These are phyloP conservation scores for Amiota minor DNA, from an alignment of 2,888 invertebrate genomes.

Conservation along the genomic window DNA sequence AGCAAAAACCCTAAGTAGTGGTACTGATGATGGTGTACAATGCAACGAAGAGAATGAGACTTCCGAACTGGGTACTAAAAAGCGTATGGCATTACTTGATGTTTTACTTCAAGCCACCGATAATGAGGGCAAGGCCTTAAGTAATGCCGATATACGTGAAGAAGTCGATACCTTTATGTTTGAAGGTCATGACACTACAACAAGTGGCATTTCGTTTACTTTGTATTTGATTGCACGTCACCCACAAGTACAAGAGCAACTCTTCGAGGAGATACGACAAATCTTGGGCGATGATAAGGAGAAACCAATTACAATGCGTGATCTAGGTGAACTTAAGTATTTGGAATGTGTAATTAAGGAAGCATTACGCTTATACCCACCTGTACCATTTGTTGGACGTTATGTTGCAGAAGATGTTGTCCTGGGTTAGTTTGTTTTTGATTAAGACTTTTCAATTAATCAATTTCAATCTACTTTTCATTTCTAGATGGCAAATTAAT, in stretches of 20 bases:
- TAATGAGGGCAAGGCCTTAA: constrained; percentile 76
- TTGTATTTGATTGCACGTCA: constrained; percentile 66
- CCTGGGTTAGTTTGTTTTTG: constrained; percentile 73
- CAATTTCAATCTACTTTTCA: background rate
- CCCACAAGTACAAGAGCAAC: constrained; percentile 62
- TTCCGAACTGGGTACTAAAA: constrained; percentile 75
- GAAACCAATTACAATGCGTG: constrained; percentile 51
- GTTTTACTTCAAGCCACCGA: constrained; percentile 77
- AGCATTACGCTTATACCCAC: constrained; percentile 78
- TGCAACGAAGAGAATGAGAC: constrained; percentile 39
- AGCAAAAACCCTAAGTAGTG: constrained; percentile 40
- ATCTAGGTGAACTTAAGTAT: constrained; percentile 68
- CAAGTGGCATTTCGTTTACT: constrained; percentile 66
- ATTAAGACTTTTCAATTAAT: background rate
- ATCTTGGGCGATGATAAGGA: constrained; percentile 63
- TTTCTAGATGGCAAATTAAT: constrained; percentile 62
- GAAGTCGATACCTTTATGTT: constrained; percentile 82
- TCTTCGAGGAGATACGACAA: constrained; percentile 62
- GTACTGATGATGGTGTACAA: constrained; percentile 31
- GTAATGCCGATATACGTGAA: constrained; percentile 78
- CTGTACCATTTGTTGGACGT: constrained; percentile 79
- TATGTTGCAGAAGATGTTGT: constrained; percentile 74
- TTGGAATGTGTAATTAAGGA: constrained; percentile 82
- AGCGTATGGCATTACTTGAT: constrained; percentile 80
- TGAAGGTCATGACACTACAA: constrained; percentile 74